phyloP scores from a whole-genome alignment of 2,888 invertebrate genomes.

The Listrodromus nycthemerus region DNA sequence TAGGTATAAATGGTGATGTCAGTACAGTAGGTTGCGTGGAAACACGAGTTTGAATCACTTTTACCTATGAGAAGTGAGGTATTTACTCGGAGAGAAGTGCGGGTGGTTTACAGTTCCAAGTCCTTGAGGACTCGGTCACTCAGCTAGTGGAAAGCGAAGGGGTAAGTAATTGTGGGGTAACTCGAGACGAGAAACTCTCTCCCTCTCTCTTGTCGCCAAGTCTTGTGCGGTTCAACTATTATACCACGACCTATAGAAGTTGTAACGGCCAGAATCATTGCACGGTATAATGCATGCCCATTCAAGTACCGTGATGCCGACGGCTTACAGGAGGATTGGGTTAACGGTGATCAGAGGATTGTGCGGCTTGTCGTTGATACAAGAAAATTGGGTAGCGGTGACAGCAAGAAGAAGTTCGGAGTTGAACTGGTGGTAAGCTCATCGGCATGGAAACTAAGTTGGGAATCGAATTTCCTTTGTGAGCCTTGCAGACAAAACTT shows the following conservation, averaged over 20 bases:
- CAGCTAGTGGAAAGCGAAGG: constrained; percentile 31
- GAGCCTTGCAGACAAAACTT: too few species aligned
- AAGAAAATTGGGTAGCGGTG: background rate
- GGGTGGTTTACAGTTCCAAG: constrained; percentile 42
- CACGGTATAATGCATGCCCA: background rate
- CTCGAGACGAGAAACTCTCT: constrained; percentile 42
- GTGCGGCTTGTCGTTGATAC: background rate
- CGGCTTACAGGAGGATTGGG: background rate
- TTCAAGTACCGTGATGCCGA: background rate
- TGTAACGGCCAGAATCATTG: background rate
- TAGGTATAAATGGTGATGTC: background rate
- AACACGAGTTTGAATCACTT: constrained; percentile 14
- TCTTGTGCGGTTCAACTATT: constrained; percentile 54
- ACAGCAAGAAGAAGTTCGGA: background rate
- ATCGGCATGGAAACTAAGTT: background rate
- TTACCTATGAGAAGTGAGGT: background rate
- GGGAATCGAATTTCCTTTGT: background rate
- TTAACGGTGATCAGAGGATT: background rate
- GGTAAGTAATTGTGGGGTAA: constrained; percentile 22
- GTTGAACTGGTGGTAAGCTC: background rate
- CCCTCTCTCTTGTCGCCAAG: constrained; percentile 41
- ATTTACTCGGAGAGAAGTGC: constrained; percentile 36
- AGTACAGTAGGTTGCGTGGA: background rate
- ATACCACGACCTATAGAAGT: constrained; percentile 31
- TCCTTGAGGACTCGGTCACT: constrained; percentile 52